Evolutionary conservation across 2,113 vertebrate genomes (phyloP).

Genomic region (Azemiops feae): DNA sequence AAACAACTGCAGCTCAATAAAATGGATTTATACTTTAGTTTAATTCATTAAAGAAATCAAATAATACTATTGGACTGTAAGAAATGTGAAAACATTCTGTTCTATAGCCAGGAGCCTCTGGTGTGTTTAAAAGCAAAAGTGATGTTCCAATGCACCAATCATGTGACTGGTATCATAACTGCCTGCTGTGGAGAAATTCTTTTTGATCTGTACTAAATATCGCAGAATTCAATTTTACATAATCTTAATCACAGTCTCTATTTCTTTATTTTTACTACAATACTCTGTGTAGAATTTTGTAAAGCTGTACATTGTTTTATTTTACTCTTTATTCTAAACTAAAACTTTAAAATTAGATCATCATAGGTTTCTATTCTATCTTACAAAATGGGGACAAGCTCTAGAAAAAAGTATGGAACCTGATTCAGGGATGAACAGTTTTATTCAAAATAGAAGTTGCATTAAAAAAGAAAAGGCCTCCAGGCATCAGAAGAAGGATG

Average conservation of each 20-base stretch:
- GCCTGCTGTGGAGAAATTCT: background rate
- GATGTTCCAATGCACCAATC: background rate
- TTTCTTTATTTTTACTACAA: background rate
- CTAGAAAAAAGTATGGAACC: background rate
- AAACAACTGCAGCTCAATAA: background rate
- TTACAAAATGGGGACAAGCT: background rate
- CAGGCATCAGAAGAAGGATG: background rate
- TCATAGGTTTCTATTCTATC: background rate
- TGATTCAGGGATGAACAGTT: background rate
- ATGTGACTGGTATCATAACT: background rate
- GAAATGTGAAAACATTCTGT: background rate
- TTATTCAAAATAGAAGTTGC: background rate
- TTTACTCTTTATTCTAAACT: background rate
- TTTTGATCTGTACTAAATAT: background rate
- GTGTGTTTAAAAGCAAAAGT: background rate
- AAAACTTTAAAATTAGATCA: background rate
- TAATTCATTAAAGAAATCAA: background rate
- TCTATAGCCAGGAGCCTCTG: background rate
- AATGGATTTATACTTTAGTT: background rate
- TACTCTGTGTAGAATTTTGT: background rate
- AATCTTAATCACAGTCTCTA: background rate
- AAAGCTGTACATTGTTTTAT: background rate
- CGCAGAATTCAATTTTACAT: background rate
- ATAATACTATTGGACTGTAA: background rate
- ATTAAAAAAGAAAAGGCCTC: no score